Conservation (phyloP, 2,888 invertebrate species). For the Oscheius myriophilus region DNA sequence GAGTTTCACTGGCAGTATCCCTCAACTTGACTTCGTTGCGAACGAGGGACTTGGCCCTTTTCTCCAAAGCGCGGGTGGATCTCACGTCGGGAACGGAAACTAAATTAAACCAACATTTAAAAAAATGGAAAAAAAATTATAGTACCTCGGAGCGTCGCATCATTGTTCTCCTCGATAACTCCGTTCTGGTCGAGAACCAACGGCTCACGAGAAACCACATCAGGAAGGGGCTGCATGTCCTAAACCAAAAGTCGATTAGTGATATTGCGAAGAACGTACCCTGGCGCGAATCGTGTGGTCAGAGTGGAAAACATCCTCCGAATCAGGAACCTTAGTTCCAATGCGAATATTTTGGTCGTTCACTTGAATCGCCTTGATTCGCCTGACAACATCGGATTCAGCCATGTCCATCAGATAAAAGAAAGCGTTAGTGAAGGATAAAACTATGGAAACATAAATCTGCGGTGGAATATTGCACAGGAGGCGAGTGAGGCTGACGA, state of each 20-base stretch:
- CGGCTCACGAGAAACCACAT: conserved; percentile 55
- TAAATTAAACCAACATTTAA: neutral
- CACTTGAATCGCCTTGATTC: no score
- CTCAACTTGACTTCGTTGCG: no score
- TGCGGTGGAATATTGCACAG: no score
- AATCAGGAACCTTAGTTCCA: no score
- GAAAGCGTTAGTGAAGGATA: no score
- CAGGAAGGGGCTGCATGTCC: conserved; percentile 56
- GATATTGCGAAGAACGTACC: conserved; percentile 5
- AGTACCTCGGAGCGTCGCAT: conserved; percentile 31
- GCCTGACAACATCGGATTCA: no score
- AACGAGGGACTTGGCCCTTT: no score
- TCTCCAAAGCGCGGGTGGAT: neutral
- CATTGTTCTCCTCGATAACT: conserved; percentile 42
- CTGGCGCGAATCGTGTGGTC: conserved; percentile 47
- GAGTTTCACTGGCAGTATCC: no score
- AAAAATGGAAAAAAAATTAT: neutral
- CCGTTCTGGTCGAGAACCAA: conserved; percentile 51
- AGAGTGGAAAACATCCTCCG: conserved; percentile 35
- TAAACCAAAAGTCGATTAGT: conserved; percentile 15
- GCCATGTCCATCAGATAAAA: no score
- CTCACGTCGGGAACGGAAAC: neutral
- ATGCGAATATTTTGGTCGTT: no score
- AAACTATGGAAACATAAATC: no score
- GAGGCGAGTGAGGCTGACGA: no score